phyloP scores from a whole-genome alignment of 2,113 vertebrate genomes.

The Lichenostomus cassidix region DNA sequence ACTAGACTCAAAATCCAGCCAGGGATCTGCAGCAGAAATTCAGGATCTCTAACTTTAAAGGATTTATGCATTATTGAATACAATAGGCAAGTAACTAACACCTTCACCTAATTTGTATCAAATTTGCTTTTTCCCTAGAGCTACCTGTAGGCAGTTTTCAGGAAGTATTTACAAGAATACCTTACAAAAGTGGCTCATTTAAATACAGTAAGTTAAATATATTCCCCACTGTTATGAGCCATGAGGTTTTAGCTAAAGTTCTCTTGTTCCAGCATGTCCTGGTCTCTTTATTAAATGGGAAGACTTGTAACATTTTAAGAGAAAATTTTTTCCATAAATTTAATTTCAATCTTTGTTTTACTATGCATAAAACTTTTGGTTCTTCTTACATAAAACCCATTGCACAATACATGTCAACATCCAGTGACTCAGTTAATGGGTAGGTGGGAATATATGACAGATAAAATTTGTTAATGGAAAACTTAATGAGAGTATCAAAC shows the following conservation, averaged over 20 bases:
- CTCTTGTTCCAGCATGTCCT: neutral
- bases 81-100: neutral
- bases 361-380: slow-evolving; percentile 16
- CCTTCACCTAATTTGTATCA: neutral
- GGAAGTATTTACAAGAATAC: neutral
- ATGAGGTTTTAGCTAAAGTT: neutral
- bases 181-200: neutral
- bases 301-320: neutral
- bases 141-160: neutral
- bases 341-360: neutral
- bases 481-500: slow-evolving; percentile 56
- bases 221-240: neutral
- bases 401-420: slow-evolving; percentile 30
- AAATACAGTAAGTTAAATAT: neutral
- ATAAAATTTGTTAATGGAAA: slow-evolving; percentile 56
- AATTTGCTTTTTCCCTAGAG: neutral
- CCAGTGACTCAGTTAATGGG: slow-evolving; percentile 59
- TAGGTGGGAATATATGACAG: slow-evolving; percentile 60
- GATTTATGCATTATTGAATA: neutral
- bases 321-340: neutral
- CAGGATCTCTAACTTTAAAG: neutral
- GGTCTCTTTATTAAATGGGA: neutral
- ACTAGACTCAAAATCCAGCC: neutral
- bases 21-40: neutral
- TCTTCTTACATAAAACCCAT: slow-evolving; percentile 53